Evolutionary conservation across 2,888 invertebrate genomes (phyloP).

Genomic region (Crematogaster levior): DNA sequence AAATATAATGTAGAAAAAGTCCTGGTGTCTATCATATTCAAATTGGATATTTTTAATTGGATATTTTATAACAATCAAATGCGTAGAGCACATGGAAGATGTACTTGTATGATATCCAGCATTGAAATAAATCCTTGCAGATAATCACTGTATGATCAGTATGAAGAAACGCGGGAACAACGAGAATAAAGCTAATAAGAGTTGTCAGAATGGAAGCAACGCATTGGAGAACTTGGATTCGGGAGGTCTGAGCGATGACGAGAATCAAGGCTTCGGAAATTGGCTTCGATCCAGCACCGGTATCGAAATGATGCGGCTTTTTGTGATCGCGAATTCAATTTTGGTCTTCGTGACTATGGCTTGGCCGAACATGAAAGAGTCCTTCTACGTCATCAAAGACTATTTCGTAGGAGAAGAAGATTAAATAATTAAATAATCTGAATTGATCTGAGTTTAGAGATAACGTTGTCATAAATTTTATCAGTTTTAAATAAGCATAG

Average conservation of each 20-base stretch:
- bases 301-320: slow-evolving; percentile 92
- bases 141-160: slow-evolving; percentile 58
- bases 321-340: slow-evolving; percentile 92
- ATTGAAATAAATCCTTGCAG: slow-evolving; percentile 60
- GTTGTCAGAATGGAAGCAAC: slow-evolving; percentile 60
- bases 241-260: slow-evolving; percentile 74
- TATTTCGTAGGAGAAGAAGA: slow-evolving; percentile 79
- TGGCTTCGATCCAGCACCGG: slow-evolving; percentile 88
- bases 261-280: slow-evolving; percentile 82
- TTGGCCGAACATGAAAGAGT: slow-evolving; percentile 90
- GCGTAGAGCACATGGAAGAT: not conserved
- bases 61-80: not conserved
- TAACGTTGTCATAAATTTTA: not conserved
- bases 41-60: slow-evolving; percentile 6
- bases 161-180: slow-evolving; percentile 78
- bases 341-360: slow-evolving; percentile 90
- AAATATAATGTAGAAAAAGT: not conserved
- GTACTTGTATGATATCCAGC: not conserved
- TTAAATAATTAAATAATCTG: slow-evolving; percentile 10
- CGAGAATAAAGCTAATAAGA: slow-evolving; percentile 69
- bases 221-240: slow-evolving; percentile 54
- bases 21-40: not conserved
- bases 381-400: slow-evolving; percentile 86
- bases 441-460: not conserved
- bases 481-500: not conserved